phyloP scores from a whole-genome alignment of 35 echinoderm and acorn worm species.

The Lytechinus variegatus region DNA sequence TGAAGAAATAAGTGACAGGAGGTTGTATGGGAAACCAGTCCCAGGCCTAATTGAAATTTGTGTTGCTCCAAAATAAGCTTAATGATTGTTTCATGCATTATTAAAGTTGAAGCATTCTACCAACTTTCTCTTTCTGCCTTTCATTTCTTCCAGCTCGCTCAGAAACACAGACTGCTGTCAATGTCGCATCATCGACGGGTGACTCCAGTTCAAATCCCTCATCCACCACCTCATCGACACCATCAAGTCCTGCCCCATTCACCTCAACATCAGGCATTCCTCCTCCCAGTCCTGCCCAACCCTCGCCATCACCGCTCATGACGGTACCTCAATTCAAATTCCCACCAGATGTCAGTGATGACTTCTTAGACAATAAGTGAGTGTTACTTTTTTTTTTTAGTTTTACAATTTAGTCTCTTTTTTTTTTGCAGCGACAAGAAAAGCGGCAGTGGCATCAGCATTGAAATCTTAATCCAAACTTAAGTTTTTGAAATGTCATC shows the following conservation, averaged over 20 bases:
- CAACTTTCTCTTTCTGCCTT: not conserved
- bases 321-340: conserved; percentile 76
- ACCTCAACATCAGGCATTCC: conserved; percentile 78
- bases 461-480: too few relatives aligned
- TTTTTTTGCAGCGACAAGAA: too few relatives aligned
- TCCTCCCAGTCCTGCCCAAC: conserved; percentile 75
- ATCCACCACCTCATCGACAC: conserved; percentile 91
- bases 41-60: too few relatives aligned
- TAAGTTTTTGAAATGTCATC: too few relatives aligned
- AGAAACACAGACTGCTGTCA: not conserved
- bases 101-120: not conserved
- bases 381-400: not conserved
- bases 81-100: too few relatives aligned
- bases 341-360: conserved; percentile 31
- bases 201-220: conserved; percentile 98
- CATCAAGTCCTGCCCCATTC: conserved; percentile 89
- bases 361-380: conserved; percentile 48
- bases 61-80: too few relatives aligned
- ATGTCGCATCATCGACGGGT: conserved; percentile 74
- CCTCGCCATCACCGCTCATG: conserved; percentile 52
- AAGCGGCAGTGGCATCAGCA: too few relatives aligned
- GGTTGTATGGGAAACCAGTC: too few relatives aligned
- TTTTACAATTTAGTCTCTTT: too few relatives aligned
- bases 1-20: too few relatives aligned
- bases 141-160: not conserved